Evolutionary conservation across 2,113 vertebrate species (phyloP).

Genomic region (Dicaeum eximium): DNA sequence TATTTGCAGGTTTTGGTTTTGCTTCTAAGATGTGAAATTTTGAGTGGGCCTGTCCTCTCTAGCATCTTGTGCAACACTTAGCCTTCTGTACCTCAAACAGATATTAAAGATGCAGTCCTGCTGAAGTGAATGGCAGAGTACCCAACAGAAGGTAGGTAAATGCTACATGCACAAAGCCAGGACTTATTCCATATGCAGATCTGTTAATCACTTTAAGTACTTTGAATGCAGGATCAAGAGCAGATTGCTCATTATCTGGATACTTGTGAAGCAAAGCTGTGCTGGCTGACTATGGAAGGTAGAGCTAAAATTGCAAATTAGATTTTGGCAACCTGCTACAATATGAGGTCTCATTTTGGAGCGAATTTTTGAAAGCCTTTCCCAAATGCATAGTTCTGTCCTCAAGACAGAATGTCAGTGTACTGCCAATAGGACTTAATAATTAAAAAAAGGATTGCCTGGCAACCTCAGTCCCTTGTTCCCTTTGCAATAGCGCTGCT

Average conservation of each 20-base stretch:
- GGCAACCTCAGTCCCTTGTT: neutral
- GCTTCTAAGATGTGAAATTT: neutral
- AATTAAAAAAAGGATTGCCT: neutral
- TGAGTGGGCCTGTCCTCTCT: neutral
- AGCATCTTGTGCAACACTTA: neutral
- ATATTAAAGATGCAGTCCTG: neutral
- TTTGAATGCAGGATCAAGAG: constrained; percentile 33
- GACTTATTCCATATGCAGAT: neutral
- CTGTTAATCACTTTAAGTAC: constrained; percentile 47
- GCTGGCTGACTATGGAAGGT: neutral
- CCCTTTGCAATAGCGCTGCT: neutral
- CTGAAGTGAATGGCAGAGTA: neutral
- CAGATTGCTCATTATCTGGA: constrained; percentile 55
- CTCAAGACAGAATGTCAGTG: neutral
- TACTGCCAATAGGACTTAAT: neutral
- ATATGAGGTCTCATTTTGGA: constrained; percentile 11
- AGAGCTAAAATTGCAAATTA: constrained; percentile 13
- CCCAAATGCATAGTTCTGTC: neutral
- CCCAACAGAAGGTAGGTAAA: neutral
- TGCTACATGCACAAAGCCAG: neutral
- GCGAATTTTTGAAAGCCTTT: neutral
- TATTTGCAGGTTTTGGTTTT: neutral
- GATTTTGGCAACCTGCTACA: neutral
- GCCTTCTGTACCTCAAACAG: neutral
- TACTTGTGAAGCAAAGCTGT: constrained; percentile 30